Evolutionary conservation across 1,140 invertebrate species (phyloP), one percentile per base, ranked within the genome.

Genomic region (Andrena cerasifolii): DNA sequence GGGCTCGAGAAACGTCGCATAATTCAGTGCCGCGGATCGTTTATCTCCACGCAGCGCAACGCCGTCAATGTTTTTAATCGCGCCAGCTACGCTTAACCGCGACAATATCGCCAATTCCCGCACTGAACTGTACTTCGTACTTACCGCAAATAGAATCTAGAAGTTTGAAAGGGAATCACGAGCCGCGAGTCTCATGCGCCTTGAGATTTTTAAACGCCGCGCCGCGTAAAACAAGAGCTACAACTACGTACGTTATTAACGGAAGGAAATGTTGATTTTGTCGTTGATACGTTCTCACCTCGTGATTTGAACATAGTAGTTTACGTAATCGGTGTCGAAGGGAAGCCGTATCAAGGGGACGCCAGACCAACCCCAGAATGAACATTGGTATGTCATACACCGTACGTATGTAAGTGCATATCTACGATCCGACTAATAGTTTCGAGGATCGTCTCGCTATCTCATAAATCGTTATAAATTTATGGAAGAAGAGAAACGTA

Each of bases 311-410:
- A 40, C 49, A n/a, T n/a, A n/a, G 33, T 16, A 5, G 1, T 74
- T 40, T 54, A 31, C 26, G 14, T 28, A 54, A 74, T 43, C 33
- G 5, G 33, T 10, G 47, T n/a, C 59, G 47, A 40, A 28, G 24
- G 26, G 71, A 74, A 74, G 61, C 28, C 59, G 18, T 61, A 73
- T n/a, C n/a, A n/a, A n/a, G n/a, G n/a, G n/a, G n/a, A n/a, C 24
- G 16, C 36, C 4, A 40, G 36, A 33, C 24, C 14, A 14, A 62
- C 45, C 5, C 6, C 26, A 45, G 33, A 21, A 47, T 21, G 12
- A 56, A n/a, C 26, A 4, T 26, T 10, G 36, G 10, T 21, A 21
- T 26, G 24, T 36, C 26, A 14, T 12, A 43, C 26, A 62, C 24
- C 36, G 12, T 18, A 16, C n/a, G n/a, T n/a, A n/a, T n/a, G n/a